Percentiles rank a stretch among this genome's conserved stretches.
phyloP scores from a whole-genome alignment of 2,113 vertebrate species.

The Hipposideros armiger region DNA sequence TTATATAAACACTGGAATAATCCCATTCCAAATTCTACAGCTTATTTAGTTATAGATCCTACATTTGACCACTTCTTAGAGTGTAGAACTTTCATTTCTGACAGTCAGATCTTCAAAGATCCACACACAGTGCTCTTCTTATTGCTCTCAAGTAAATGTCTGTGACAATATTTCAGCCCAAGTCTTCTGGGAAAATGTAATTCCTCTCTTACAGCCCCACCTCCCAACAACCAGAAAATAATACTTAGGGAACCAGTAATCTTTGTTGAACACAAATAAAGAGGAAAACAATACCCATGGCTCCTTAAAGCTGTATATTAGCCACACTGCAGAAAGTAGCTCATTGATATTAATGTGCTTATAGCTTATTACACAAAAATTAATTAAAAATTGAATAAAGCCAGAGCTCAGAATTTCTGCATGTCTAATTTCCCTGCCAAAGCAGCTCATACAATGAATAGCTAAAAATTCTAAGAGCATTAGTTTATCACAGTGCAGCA shows the following conservation, averaged over 20 bases:
- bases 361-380: constrained; percentile 88
- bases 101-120: constrained; percentile 36
- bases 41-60: constrained; percentile 66
- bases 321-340: constrained; percentile 79
- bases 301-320: constrained; percentile 82
- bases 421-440: constrained; percentile 86
- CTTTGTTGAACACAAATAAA: constrained; percentile 77
- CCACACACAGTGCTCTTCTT: not conserved
- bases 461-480: constrained; percentile 84
- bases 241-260: constrained; percentile 64
- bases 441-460: constrained; percentile 79
- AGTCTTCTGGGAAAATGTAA: constrained; percentile 56
- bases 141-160: not conserved
- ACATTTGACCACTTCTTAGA: constrained; percentile 66
- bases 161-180: constrained; percentile 42
- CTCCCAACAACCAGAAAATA: constrained; percentile 63
- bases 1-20: constrained; percentile 67
- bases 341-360: constrained; percentile 89
- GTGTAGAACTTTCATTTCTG: constrained; percentile 78
- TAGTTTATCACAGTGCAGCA: constrained; percentile 82
- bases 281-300: constrained; percentile 72
- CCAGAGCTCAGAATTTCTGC: constrained; percentile 84
- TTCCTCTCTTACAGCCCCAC: constrained; percentile 58
- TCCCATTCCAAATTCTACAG: constrained; percentile 79
- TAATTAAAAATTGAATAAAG: constrained; percentile 90